Conservation (phyloP, 2,888 invertebrate species). For the Mesorhabditis belari region DNA sequence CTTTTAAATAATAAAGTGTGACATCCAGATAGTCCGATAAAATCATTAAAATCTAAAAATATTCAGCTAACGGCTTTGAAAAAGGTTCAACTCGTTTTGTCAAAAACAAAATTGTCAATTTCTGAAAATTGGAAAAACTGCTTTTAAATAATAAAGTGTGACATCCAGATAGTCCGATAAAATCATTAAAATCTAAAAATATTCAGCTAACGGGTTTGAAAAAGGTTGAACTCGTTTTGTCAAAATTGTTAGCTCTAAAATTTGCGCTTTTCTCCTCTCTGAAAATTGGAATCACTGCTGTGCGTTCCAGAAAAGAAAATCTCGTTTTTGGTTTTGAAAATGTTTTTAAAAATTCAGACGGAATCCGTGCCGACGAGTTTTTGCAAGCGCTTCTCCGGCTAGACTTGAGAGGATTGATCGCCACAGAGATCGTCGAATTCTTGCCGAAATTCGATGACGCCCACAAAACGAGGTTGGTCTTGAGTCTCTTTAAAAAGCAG, state of each 20-base stretch:
- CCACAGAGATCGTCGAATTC: constrained; percentile 46
- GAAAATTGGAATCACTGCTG: too few species aligned
- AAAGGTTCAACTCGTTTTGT: too few species aligned
- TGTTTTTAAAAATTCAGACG: too few species aligned
- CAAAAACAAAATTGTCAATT: too few species aligned
- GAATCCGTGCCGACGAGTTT: constrained; percentile 42
- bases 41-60: not conserved
- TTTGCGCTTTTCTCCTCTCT: too few species aligned
- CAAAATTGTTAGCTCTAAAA: too few species aligned
- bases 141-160: not conserved
- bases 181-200: not conserved
- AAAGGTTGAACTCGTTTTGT: too few species aligned
- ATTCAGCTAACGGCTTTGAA: not conserved
- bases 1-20: not conserved
- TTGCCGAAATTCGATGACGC: constrained; percentile 35
- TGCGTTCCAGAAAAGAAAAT: too few species aligned
- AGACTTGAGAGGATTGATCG: constrained; percentile 34
- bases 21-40: not conserved
- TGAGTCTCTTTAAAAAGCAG: too few species aligned
- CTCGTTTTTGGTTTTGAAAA: too few species aligned
- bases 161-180: not conserved
- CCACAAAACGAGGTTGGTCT: constrained; percentile 21
- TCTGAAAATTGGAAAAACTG: too few species aligned
- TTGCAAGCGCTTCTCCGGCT: constrained; percentile 34
- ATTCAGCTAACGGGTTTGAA: not conserved